These are phyloP conservation scores for Python bivittatus DNA, from an alignment of 2,113 vertebrate genomes.

Conservation along the genomic window DNA sequence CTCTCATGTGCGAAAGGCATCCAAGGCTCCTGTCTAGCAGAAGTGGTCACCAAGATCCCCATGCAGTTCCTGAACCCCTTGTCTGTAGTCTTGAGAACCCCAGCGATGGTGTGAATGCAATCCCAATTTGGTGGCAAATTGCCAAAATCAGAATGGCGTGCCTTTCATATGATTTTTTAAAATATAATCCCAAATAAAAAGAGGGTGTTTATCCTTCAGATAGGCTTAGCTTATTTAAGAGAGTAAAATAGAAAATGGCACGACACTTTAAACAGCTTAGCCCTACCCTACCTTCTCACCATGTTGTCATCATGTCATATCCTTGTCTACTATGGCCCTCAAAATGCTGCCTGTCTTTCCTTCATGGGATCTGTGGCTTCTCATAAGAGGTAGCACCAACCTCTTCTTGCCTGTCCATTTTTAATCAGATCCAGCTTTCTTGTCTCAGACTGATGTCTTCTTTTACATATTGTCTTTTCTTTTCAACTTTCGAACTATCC, in stretches of 20 bases:
- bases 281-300: not conserved
- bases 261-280: not conserved
- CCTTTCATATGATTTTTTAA: not conserved
- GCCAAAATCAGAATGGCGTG: not conserved
- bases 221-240: too few species aligned
- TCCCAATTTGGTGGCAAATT: not conserved
- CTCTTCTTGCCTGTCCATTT: not conserved
- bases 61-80: not conserved
- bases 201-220: too few species aligned
- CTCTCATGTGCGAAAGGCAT: not conserved
- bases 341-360: not conserved
- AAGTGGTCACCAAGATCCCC: not conserved
- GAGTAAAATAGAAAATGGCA: not conserved
- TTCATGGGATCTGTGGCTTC: not conserved
- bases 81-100: not conserved
- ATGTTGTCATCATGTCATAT: not conserved
- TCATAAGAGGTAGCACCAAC: not conserved
- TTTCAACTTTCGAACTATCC: not conserved
- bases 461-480: not conserved
- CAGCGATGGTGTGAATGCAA: not conserved
- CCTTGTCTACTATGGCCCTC: not conserved
- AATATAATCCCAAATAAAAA: not conserved
- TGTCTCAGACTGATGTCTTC: not conserved
- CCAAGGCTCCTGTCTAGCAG: not conserved
- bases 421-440: not conserved